These are phyloP conservation scores for Eupithecia pulchellata DNA, from an alignment of 2,888 invertebrate genomes.

Conservation along the genomic window DNA sequence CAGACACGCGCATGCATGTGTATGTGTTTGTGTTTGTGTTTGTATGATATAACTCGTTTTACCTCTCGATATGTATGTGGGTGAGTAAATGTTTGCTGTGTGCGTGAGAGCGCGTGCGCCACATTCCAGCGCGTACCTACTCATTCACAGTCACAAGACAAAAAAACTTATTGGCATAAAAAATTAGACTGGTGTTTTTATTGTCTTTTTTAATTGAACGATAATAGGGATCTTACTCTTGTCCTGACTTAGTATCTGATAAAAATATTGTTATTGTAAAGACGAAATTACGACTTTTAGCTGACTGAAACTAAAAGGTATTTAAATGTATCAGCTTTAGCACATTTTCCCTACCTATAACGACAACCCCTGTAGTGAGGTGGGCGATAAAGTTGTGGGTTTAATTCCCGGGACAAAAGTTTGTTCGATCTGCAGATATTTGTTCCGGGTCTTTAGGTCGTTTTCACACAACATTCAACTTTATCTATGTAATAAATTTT, in stretches of 20 bases:
- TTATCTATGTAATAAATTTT: too few relatives aligned
- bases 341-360: too few relatives aligned
- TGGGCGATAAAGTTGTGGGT: too few relatives aligned
- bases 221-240: neutral
- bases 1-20: constrained; percentile 48
- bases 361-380: too few relatives aligned
- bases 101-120: constrained; percentile 70
- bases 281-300: neutral
- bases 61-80: constrained; percentile 51
- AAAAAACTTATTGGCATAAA: constrained; percentile 61
- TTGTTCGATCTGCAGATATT: too few relatives aligned
- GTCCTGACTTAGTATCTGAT: neutral
- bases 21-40: constrained; percentile 41
- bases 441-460: too few relatives aligned
- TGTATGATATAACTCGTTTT: constrained; percentile 70
- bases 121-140: constrained; percentile 79
- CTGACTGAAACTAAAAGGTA: neutral
- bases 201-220: constrained; percentile 31
- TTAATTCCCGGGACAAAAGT: too few relatives aligned
- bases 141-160: constrained; percentile 77
- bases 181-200: constrained; percentile 50
- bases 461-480: too few relatives aligned
- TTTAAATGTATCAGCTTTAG: neutral
- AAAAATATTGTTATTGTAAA: neutral
- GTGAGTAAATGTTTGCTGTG: constrained; percentile 55